Percentiles rank a stretch among this genome's conserved stretches.
phyloP scores from a whole-genome alignment of 2,888 invertebrate genomes.

The Caenorhabditis japonica region DNA sequence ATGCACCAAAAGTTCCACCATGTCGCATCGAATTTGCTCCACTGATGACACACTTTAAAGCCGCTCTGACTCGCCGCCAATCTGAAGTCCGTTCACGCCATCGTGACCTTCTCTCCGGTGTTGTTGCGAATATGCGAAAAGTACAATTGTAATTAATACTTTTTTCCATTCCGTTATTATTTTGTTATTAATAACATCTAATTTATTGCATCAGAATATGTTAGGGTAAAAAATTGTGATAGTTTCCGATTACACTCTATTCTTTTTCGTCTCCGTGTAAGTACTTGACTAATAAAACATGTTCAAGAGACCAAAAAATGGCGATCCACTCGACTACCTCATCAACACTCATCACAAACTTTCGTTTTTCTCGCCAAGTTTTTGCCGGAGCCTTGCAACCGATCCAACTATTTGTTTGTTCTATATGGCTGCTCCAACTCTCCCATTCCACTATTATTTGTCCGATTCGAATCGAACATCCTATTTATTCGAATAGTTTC shows the following conservation, averaged over 20 bases:
- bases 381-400: too few species aligned
- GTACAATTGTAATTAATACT: constrained; percentile 5
- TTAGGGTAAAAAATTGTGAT: constrained; percentile 22
- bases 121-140: constrained; percentile 42
- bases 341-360: not conserved
- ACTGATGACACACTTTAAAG: constrained; percentile 41
- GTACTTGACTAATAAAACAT: constrained; percentile 13
- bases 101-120: constrained; percentile 41
- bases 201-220: not conserved
- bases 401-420: constrained; percentile 33
- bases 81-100: constrained; percentile 43
- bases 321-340: not conserved
- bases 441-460: constrained; percentile 15
- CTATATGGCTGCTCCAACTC: constrained; percentile 8
- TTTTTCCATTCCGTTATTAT: not conserved
- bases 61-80: constrained; percentile 42
- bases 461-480: constrained; percentile 46
- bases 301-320: not conserved
- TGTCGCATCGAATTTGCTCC: constrained; percentile 47
- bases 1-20: constrained; percentile 43
- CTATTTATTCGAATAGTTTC: constrained; percentile 11
- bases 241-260: too few species aligned
- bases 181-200: constrained; percentile 5
- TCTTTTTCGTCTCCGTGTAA: constrained; percentile 4
- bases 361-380: not conserved